Evolutionary conservation across 2,113 vertebrate species (phyloP).

Genomic region (Emydocephalus ijimae): DNA sequence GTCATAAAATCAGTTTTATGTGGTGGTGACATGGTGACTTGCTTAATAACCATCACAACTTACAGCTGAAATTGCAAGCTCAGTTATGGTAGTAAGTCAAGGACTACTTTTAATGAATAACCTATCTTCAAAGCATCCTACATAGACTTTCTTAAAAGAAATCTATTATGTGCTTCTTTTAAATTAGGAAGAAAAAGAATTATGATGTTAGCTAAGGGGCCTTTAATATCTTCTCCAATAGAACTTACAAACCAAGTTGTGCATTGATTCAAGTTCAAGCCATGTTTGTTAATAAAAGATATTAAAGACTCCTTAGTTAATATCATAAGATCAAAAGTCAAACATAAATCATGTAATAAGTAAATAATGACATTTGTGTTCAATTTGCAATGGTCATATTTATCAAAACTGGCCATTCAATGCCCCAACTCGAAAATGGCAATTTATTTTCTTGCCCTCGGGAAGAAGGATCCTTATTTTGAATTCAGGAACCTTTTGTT

Average conservation of each 20-base stretch:
- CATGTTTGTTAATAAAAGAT: background rate
- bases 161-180: background rate
- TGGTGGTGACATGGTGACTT: background rate
- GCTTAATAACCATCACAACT: background rate
- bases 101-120: background rate
- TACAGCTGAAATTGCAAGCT: background rate
- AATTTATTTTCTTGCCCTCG: constrained; percentile 44
- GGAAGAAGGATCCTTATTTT: constrained; percentile 46
- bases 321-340: background rate
- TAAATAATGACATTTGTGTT: constrained; percentile 9
- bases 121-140: background rate
- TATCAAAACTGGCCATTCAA: constrained; percentile 14
- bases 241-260: background rate
- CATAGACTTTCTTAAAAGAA: background rate
- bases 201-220: background rate
- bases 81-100: background rate
- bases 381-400: background rate
- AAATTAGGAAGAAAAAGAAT: background rate
- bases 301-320: background rate
- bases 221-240: background rate
- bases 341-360: background rate
- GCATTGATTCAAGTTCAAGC: background rate
- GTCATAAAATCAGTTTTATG: background rate
- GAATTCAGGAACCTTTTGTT: constrained; percentile 58
- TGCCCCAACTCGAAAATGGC: constrained; percentile 38